Evolutionary conservation across 2,113 vertebrate species (phyloP).

Genomic region (Chinchilla lanigera): DNA sequence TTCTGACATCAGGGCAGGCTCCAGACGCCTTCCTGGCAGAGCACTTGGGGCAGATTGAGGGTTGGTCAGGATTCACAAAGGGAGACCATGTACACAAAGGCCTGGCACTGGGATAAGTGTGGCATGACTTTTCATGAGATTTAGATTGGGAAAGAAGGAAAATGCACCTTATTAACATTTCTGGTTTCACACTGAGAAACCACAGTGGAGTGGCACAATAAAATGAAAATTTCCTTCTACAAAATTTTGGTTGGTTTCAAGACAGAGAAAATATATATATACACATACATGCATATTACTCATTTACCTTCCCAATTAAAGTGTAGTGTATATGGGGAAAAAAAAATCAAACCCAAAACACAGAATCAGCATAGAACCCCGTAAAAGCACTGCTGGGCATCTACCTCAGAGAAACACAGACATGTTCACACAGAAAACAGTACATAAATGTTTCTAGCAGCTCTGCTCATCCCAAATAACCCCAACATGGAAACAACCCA

Average conservation of each 20-base stretch:
- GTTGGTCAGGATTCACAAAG: background rate
- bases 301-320: conserved; percentile 13
- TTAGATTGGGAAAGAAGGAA: background rate
- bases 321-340: background rate
- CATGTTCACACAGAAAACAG: background rate
- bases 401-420: background rate
- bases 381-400: background rate
- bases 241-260: conserved; percentile 14
- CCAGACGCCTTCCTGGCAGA: background rate
- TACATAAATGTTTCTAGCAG: background rate
- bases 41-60: background rate
- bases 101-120: no score
- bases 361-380: background rate
- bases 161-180: background rate
- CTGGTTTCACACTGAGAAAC: background rate
- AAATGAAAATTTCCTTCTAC: background rate
- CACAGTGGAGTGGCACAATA: background rate
- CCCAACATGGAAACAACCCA: background rate
- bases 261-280: background rate
- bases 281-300: background rate
- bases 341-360: background rate
- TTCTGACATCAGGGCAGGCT: background rate
- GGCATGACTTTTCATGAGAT: background rate
- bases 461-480: background rate
- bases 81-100: background rate